Conservation (phyloP, 2,888 invertebrate genomes). For the Xylota segnis region DNA sequence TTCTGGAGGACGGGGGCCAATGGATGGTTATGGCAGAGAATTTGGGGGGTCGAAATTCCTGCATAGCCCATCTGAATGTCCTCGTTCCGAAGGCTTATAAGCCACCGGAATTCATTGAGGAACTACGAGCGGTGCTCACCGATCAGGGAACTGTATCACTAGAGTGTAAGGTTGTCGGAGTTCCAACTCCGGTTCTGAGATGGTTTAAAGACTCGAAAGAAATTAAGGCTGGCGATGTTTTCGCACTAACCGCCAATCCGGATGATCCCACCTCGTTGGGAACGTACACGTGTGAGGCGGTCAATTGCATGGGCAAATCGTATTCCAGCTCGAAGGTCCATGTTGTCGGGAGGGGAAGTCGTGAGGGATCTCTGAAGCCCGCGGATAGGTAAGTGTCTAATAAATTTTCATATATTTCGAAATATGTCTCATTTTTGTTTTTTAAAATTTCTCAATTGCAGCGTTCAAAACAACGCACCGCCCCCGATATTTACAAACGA, state of each 20-base stretch:
- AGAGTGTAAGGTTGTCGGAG: conserved; percentile 96
- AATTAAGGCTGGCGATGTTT: conserved; percentile 95
- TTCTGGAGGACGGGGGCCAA: conserved; percentile 92
- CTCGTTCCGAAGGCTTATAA: conserved; percentile 95
- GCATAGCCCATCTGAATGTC: conserved; percentile 91
- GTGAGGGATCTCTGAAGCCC: conserved; percentile 89
- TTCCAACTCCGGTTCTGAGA: conserved; percentile 91
- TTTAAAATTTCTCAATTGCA: conserved; percentile 61
- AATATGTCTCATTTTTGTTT: not conserved
- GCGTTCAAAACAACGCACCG: conserved; percentile 84
- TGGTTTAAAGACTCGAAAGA: conserved; percentile 94
- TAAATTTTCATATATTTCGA: not conserved
- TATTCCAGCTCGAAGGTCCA: conserved; percentile 94
- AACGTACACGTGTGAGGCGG: conserved; percentile 94
- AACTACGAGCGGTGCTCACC: conserved; percentile 92
- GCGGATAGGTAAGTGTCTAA: conserved; percentile 86
- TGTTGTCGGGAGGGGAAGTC: conserved; percentile 90
- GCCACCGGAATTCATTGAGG: conserved; percentile 94
- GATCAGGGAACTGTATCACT: conserved; percentile 95
- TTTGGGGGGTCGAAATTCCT: conserved; percentile 89
- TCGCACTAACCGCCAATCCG: conserved; percentile 93
- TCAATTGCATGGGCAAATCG: conserved; percentile 94
- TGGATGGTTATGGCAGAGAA: conserved; percentile 95
- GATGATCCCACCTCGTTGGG: conserved; percentile 94
- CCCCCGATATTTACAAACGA: conserved; percentile 92